A percentile compares a stretch with the other conserved stretches of the same genome.
Evolutionary conservation across 2,113 vertebrate species (phyloP).

Genomic region (Piprites chloris): DNA sequence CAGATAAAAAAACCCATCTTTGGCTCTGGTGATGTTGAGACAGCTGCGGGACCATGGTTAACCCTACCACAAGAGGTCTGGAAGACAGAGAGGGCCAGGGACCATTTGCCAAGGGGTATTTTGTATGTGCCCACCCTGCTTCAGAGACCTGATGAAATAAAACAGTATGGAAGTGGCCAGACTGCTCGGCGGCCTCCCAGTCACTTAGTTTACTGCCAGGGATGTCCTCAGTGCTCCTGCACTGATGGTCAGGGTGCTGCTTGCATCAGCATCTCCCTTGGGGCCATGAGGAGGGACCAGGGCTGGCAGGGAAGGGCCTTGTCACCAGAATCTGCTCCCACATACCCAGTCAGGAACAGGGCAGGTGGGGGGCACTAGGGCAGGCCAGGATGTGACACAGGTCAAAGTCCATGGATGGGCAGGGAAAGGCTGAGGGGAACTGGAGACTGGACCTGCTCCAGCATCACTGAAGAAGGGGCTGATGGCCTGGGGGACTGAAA

Average conservation of each 20-base stretch:
- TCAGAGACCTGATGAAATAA: neutral
- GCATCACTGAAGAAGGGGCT: fast-evolving
- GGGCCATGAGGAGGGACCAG: neutral
- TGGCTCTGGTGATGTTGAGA: neutral
- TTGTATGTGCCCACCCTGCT: neutral
- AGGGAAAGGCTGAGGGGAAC: neutral
- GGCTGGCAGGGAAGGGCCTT: neutral
- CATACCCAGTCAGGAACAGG: neutral
- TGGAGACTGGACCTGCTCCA: neutral
- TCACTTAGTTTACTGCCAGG: neutral
- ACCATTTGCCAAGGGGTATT: neutral
- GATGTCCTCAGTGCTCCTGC: neutral
- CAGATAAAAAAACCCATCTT: neutral
- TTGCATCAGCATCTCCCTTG: fast-evolving
- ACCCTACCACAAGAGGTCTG: neutral
- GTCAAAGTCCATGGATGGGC: too few relatives aligned
- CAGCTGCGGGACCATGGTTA: neutral
- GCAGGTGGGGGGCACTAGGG: fast-evolving
- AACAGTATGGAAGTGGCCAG: neutral
- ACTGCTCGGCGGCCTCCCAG: fast-evolving
- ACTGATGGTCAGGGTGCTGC: neutral
- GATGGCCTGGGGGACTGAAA: too few relatives aligned
- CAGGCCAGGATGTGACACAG: neutral
- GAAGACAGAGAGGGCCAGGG: neutral
- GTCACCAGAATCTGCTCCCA: neutral